Percentiles rank a stretch among this genome's conserved stretches.
Conservation (phyloP, 2,797 vertebrate genomes). For the Sorex maritimensis region DNA sequence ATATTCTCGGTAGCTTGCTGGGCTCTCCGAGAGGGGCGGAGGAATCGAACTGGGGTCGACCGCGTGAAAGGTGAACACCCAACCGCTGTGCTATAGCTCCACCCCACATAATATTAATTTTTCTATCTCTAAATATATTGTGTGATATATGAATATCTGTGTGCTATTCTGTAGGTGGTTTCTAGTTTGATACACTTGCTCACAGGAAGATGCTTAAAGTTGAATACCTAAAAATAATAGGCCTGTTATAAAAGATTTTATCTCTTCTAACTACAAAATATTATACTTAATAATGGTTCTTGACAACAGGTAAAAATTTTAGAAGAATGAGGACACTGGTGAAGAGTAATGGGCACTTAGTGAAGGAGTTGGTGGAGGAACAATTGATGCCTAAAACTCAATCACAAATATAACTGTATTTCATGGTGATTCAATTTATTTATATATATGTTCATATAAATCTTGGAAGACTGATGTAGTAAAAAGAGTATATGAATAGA, state of each 20-base stretch:
- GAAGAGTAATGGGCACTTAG: no score
- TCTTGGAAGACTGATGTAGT: neutral
- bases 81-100: no score
- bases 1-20: no score
- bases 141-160: neutral
- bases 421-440: no score
- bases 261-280: conserved; percentile 14
- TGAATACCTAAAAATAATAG: conserved; percentile 14
- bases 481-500: conserved; percentile 6
- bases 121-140: neutral
- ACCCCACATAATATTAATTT: conserved; percentile 2
- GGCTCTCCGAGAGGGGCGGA: no score
- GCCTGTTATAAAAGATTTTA: neutral
- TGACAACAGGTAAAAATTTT: neutral
- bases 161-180: neutral
- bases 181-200: neutral
- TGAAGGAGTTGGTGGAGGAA: no score
- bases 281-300: neutral
- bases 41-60: no score
- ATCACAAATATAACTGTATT: no score
- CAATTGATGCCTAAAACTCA: no score
- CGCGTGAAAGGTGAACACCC: no score
- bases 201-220: neutral
- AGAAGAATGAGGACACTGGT: neutral
- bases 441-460: no score